A percentile compares a stretch with the other conserved stretches of the same genome.
These are phyloP conservation scores for Periophthalmus modestus DNA, from an alignment of 2,113 vertebrate genomes.

Conservation along the genomic window DNA sequence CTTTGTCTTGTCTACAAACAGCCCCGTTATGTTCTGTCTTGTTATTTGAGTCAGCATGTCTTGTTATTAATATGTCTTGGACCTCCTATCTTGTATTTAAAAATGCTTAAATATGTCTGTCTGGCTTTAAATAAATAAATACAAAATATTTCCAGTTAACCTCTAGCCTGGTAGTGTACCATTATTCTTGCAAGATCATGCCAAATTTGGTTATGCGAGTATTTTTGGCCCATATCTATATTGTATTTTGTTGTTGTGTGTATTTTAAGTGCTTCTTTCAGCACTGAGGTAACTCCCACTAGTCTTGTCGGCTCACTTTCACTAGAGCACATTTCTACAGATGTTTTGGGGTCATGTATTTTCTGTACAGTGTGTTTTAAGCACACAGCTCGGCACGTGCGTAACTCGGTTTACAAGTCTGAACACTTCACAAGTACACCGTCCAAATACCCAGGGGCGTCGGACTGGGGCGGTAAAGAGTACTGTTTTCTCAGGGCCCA, in stretches of 20 bases:
- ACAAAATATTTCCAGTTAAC: too few relatives aligned
- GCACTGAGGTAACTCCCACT: neutral
- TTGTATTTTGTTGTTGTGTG: neutral
- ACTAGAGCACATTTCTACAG: neutral
- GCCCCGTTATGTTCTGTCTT: too few relatives aligned
- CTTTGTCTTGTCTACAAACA: too few relatives aligned
- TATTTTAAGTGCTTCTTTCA: neutral
- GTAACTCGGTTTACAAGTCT: slow-evolving; percentile 9
- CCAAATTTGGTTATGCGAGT: neutral
- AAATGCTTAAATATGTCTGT: too few relatives aligned
- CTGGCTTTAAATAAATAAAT: too few relatives aligned
- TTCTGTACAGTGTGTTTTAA: neutral
- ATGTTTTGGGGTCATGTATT: neutral
- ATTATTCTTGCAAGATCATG: neutral
- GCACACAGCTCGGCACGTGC: neutral
- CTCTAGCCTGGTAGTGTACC: neutral
- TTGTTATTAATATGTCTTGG: too few relatives aligned
- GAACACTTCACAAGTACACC: neutral
- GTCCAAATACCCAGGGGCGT: too few relatives aligned
- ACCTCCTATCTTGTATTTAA: too few relatives aligned
- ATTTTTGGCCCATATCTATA: neutral
- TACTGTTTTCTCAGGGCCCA: too few relatives aligned
- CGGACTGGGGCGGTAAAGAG: too few relatives aligned
- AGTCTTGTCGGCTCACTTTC: neutral
- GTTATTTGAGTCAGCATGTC: too few relatives aligned